Conservation (phyloP, 2,888 invertebrate genomes). For the Gnatocerus cornutus region DNA sequence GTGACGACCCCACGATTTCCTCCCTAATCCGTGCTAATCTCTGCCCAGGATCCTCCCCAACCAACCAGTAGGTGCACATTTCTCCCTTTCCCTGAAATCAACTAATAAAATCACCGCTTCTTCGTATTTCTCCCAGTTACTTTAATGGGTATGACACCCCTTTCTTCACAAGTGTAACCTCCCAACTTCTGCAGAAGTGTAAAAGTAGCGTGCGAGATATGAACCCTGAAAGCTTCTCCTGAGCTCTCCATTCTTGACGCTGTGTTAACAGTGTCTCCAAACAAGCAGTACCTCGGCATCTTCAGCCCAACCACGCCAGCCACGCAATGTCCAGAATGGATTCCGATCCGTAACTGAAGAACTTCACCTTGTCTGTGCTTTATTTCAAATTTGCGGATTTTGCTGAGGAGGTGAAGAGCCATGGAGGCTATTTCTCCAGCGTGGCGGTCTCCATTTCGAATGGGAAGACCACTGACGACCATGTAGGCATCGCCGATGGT, state of each 20-base stretch:
- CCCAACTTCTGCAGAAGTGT: slow-evolving; percentile 79
- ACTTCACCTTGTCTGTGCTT: slow-evolving; percentile 80
- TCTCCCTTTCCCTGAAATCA: slow-evolving; percentile 81
- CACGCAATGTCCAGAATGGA: slow-evolving; percentile 83
- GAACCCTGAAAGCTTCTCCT: slow-evolving; percentile 83
- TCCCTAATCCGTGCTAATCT: slow-evolving; percentile 70
- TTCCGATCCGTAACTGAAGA: slow-evolving; percentile 82
- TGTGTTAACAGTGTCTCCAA: slow-evolving; percentile 89
- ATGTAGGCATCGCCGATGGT: slow-evolving; percentile 89
- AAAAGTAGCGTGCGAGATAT: slow-evolving; percentile 83
- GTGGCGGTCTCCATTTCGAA: slow-evolving; percentile 82
- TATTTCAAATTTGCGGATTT: slow-evolving; percentile 80
- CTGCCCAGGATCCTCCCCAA: slow-evolving; percentile 74
- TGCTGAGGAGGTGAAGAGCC: slow-evolving; percentile 82
- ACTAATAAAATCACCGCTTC: not conserved
- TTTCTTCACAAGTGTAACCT: slow-evolving; percentile 82
- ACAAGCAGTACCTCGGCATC: slow-evolving; percentile 89
- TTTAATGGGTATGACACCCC: slow-evolving; percentile 84
- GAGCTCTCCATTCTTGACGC: slow-evolving; percentile 88
- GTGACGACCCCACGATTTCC: slow-evolving; percentile 69
- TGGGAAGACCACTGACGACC: slow-evolving; percentile 86
- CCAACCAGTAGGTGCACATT: slow-evolving; percentile 83
- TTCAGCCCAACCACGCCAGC: slow-evolving; percentile 88
- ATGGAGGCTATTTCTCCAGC: slow-evolving; percentile 87
- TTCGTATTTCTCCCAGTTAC: no score